These are phyloP conservation scores for Sisyra nigra DNA, from an alignment of 2,888 invertebrate genomes.

Conservation along the genomic window DNA sequence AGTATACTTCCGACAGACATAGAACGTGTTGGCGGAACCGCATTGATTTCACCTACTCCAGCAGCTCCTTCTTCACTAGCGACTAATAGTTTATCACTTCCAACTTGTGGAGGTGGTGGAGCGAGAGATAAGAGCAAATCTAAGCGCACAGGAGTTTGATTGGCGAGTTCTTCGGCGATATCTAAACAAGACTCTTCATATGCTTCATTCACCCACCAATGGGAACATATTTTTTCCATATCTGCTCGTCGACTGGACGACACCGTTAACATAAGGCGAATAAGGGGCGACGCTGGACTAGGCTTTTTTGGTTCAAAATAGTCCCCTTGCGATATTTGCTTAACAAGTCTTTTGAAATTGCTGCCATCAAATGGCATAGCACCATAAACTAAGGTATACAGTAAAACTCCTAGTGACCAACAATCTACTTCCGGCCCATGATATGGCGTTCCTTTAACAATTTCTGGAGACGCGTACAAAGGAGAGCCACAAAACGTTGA, in stretches of 20 bases:
- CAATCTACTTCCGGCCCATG: conserved; percentile 92
- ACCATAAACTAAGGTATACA: conserved; percentile 96
- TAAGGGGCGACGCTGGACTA: conserved; percentile 85
- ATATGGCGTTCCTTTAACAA: conserved; percentile 92
- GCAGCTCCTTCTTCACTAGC: conserved; percentile 30
- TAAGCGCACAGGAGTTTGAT: conserved; percentile 77
- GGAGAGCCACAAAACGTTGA: conserved; percentile 95
- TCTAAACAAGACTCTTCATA: conserved; percentile 69
- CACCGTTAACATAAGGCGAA: conserved; percentile 87
- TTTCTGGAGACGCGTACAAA: conserved; percentile 92
- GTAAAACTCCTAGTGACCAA: conserved; percentile 90
- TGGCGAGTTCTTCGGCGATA: conserved; percentile 74
- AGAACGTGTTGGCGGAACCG: conserved; percentile 31
- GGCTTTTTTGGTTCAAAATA: conserved; percentile 93
- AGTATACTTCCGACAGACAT: conserved; percentile 60
- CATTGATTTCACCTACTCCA: conserved; percentile 20
- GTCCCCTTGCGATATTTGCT: conserved; percentile 93
- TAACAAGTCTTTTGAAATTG: conserved; percentile 90
- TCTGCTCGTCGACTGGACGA: conserved; percentile 78
- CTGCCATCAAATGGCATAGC: conserved; percentile 99
- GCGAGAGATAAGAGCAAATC: conserved; percentile 74
- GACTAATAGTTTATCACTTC: conserved; percentile 55
- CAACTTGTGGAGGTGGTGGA: conserved; percentile 57
- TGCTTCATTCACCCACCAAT: conserved; percentile 93
- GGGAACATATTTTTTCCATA: conserved; percentile 85